Evolutionary conservation across 1,140 invertebrate species (phyloP).

Genomic region (Diachasmimorpha longicaudata): DNA sequence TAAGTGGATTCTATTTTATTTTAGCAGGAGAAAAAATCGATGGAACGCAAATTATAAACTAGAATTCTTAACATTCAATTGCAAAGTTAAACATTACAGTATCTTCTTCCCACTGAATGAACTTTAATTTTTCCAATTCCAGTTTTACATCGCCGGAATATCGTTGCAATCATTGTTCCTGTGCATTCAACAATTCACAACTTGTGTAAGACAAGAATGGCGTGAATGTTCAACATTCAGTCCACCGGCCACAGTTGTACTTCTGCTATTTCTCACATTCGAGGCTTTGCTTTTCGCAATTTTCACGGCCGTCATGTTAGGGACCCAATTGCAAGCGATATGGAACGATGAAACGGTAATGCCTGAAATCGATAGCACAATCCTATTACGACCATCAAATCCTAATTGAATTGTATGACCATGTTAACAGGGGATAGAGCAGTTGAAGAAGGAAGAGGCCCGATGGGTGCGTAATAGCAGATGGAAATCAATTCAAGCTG

Average conservation of each 20-base stretch:
- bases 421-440: slow-evolving; percentile 83
- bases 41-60: too few relatives aligned
- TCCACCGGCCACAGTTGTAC: slow-evolving; percentile 93
- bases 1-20: slow-evolving; percentile 66
- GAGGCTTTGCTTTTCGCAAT: slow-evolving; percentile 97
- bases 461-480: slow-evolving; percentile 88
- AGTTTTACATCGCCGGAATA: slow-evolving; percentile 98
- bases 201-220: slow-evolving; percentile 94
- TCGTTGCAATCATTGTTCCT: slow-evolving; percentile 93
- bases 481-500: slow-evolving; percentile 93
- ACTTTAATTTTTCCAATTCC: slow-evolving; percentile 33
- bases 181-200: slow-evolving; percentile 91
- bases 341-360: slow-evolving; percentile 97
- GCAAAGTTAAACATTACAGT: neutral
- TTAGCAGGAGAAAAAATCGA: too few relatives aligned
- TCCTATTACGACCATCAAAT: neutral
- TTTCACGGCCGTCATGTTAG: slow-evolving; percentile 98
- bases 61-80: too few relatives aligned
- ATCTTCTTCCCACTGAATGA: slow-evolving; percentile 13
- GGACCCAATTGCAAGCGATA: slow-evolving; percentile 96
- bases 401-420: neutral
- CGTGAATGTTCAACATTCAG: slow-evolving; percentile 91
- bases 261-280: slow-evolving; percentile 95
- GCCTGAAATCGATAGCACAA: slow-evolving; percentile 35
- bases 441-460: slow-evolving; percentile 92